phyloP scores from a whole-genome alignment of 1,140 invertebrate genomes.

The Apis laboriosa region DNA sequence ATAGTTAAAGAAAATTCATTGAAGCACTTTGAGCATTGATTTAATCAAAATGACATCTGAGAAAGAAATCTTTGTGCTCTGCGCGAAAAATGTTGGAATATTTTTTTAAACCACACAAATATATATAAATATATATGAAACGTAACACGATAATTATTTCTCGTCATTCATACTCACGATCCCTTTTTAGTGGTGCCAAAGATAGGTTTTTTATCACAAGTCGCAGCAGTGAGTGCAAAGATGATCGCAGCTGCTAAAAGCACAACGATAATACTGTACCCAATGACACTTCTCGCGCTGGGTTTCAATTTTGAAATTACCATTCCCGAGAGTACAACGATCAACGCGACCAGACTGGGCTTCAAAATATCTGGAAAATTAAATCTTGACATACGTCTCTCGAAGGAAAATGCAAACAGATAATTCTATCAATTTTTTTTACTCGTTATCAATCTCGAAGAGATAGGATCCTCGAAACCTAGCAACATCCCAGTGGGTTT shows the following conservation, averaged over 20 bases:
- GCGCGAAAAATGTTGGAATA: too few relatives aligned
- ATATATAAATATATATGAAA: too few relatives aligned
- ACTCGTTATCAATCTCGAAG: slow-evolving; percentile 80
- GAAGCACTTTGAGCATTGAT: too few relatives aligned
- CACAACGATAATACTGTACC: slow-evolving; percentile 83
- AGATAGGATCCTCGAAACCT: slow-evolving; percentile 82
- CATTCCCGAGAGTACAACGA: slow-evolving; percentile 83
- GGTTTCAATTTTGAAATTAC: slow-evolving; percentile 84
- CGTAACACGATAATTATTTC: too few relatives aligned
- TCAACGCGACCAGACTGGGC: slow-evolving; percentile 83
- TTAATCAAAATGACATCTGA: too few relatives aligned
- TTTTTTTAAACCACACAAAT: too few relatives aligned
- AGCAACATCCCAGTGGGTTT: slow-evolving; percentile 79
- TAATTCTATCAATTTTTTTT: slow-evolving; percentile 17
- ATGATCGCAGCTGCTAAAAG: slow-evolving; percentile 80
- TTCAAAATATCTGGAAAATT: slow-evolving; percentile 79
- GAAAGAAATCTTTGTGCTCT: too few relatives aligned
- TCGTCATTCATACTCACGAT: slow-evolving; percentile 62
- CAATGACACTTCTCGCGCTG: slow-evolving; percentile 80
- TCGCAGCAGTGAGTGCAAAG: slow-evolving; percentile 83
- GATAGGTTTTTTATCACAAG: slow-evolving; percentile 81
- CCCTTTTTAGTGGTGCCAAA: slow-evolving; percentile 70
- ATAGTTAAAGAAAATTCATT: too few relatives aligned
- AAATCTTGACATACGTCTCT: too few relatives aligned
- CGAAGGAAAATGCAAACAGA: neutral